Conservation (phyloP, 92 coral and sea anemone genomes). For the Umimayanthus chanpuru region DNA sequence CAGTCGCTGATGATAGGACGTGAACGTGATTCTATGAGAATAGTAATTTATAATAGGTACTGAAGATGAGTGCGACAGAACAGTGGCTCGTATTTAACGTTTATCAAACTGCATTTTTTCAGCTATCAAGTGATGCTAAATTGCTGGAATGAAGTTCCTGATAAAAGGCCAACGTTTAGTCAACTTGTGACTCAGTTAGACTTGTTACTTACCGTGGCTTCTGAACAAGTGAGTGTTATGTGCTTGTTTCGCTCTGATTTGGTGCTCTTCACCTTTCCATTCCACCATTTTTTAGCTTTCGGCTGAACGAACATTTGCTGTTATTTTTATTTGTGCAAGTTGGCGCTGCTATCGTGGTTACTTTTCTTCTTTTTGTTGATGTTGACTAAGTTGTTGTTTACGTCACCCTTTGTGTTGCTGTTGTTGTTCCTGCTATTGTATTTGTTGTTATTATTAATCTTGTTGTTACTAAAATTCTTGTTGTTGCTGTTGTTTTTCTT, state of each 20-base stretch:
- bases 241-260: neutral
- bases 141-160: conserved; percentile 89
- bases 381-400: too few relatives aligned
- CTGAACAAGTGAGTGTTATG: conserved; percentile 70
- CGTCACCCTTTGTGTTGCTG: too few relatives aligned
- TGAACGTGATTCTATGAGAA: too few relatives aligned
- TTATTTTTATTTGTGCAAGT: too few relatives aligned
- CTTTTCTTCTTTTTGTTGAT: too few relatives aligned
- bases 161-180: conserved; percentile 79
- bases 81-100: neutral
- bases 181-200: conserved; percentile 80
- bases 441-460: too few relatives aligned
- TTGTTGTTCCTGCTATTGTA: too few relatives aligned
- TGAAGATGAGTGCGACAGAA: too few relatives aligned
- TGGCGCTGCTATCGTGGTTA: too few relatives aligned
- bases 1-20: neutral
- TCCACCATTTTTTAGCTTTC: neutral
- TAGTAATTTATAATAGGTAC: neutral
- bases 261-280: neutral
- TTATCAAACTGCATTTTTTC: neutral
- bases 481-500: too few relatives aligned
- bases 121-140: conserved; percentile 44
- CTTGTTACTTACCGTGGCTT: conserved; percentile 64
- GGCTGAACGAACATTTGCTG: too few relatives aligned
- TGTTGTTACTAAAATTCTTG: neutral